Percentiles rank a stretch among this genome's conserved stretches.
Conservation (phyloP, 1,140 invertebrate genomes). For the Pseudomyrmex pallidus region DNA sequence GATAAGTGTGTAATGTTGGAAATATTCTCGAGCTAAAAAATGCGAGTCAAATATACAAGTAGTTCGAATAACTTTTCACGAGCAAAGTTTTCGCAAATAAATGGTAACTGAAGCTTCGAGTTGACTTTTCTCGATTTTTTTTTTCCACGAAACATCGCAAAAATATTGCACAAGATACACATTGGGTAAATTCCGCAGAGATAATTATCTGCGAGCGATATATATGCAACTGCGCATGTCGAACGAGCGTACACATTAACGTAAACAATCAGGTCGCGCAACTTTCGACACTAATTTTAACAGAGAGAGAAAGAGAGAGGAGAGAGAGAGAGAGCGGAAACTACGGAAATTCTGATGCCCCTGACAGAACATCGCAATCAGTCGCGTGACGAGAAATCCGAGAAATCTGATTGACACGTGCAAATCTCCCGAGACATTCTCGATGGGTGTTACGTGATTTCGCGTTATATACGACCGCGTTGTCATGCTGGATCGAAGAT, state of each 20-base stretch:
- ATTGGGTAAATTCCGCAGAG: too few species aligned
- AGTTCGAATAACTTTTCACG: too few species aligned
- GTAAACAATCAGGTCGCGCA: conserved; percentile 3
- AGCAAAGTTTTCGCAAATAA: too few species aligned
- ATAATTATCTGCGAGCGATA: too few species aligned
- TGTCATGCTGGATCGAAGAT: conserved; percentile 70
- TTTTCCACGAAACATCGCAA: too few species aligned
- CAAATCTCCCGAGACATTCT: conserved; percentile 61
- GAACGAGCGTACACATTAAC: not conserved
- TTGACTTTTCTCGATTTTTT: too few species aligned
- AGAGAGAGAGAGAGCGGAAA: not conserved
- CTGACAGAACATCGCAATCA: conserved; percentile 55
- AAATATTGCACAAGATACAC: too few species aligned
- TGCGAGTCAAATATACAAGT: too few species aligned
- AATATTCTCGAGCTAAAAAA: too few species aligned
- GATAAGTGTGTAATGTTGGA: too few species aligned
- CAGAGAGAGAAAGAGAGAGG: not conserved
- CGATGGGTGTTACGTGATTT: conserved; percentile 70
- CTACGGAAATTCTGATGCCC: conserved; percentile 25
- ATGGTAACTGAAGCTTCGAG: too few species aligned
- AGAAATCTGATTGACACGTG: conserved; percentile 63
- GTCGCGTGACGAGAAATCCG: conserved; percentile 26
- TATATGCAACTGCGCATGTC: too few species aligned
- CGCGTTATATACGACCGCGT: conserved; percentile 58
- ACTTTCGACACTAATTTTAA: conserved; percentile 44